Evolutionary conservation across 2,888 invertebrate species (phyloP).

Genomic region (Dichetophora obliterata): DNA sequence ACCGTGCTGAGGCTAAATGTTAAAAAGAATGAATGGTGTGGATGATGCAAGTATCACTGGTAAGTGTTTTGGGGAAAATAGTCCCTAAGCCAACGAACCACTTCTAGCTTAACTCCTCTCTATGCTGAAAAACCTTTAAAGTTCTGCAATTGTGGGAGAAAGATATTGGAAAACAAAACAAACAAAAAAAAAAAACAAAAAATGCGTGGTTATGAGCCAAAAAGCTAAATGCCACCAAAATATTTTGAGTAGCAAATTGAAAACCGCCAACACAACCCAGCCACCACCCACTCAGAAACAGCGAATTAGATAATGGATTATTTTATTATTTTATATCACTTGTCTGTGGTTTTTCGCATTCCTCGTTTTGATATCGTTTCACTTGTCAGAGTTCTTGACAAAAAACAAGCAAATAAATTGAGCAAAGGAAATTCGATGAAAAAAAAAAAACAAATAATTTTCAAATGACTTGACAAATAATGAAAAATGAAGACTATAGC

Average conservation of each 20-base stretch:
- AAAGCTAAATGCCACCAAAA: neutral
- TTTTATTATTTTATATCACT: slow-evolving; percentile 37
- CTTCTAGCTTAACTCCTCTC: neutral
- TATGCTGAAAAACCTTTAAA: neutral
- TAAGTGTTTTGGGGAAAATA: neutral
- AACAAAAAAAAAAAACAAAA: neutral
- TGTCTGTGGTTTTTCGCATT: neutral
- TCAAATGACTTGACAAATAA: slow-evolving; percentile 44
- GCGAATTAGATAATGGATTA: slow-evolving; percentile 44
- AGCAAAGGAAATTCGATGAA: neutral
- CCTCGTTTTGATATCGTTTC: neutral
- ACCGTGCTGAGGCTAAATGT: slow-evolving; percentile 2
- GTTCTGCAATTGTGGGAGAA: too few species aligned
- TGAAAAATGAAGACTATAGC: neutral
- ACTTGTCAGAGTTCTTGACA: neutral
- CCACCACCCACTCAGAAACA: neutral
- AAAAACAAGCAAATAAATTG: neutral
- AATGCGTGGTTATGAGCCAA: slow-evolving; percentile 33
- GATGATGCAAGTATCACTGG: neutral
- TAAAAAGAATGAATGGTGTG: neutral
- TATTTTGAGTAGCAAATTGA: neutral
- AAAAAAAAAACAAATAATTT: slow-evolving; percentile 52
- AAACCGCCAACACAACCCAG: neutral
- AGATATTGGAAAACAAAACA: neutral
- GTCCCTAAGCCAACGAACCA: slow-evolving; percentile 41